phyloP scores from a whole-genome alignment of 2,797 vertebrate genomes.

The Nasua narica region DNA sequence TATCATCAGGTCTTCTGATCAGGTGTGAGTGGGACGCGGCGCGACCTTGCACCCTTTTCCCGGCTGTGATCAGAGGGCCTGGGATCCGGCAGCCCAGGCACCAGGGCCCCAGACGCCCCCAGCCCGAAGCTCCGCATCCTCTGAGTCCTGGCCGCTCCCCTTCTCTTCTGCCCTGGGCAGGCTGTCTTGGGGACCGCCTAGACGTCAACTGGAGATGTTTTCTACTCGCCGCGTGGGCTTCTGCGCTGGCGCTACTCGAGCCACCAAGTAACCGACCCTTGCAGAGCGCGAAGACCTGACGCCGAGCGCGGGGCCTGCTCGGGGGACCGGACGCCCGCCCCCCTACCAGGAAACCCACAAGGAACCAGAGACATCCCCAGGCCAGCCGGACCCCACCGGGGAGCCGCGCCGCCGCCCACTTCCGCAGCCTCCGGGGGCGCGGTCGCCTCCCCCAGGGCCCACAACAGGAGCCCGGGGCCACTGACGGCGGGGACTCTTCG shows the following conservation, averaged over 20 bases:
- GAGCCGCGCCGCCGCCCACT: not conserved
- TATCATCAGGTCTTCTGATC: not conserved
- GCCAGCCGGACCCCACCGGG: not conserved
- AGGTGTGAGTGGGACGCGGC: rapidly evolving
- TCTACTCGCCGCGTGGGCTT: not conserved
- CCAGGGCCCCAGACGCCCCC: not conserved
- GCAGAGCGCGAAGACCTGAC: not conserved
- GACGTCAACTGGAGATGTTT: not conserved
- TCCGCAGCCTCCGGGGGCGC: rapidly evolving
- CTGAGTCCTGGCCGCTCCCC: not conserved
- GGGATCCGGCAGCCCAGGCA: not conserved
- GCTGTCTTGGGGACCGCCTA: rapidly evolving
- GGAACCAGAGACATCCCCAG: not conserved
- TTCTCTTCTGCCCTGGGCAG: not conserved
- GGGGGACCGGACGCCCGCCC: not conserved
- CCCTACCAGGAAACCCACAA: not conserved
- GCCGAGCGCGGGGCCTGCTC: no score
- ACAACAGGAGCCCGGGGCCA: not conserved
- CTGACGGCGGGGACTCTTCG: not conserved
- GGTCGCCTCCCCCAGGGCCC: no score
- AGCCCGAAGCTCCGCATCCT: not conserved
- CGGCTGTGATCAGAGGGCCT: not conserved
- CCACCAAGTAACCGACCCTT: no score
- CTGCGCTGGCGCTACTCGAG: not conserved
- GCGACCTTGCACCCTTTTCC: not conserved